phyloP scores from a whole-genome alignment of 2,888 invertebrate species.

The Cactoblastis cactorum region DNA sequence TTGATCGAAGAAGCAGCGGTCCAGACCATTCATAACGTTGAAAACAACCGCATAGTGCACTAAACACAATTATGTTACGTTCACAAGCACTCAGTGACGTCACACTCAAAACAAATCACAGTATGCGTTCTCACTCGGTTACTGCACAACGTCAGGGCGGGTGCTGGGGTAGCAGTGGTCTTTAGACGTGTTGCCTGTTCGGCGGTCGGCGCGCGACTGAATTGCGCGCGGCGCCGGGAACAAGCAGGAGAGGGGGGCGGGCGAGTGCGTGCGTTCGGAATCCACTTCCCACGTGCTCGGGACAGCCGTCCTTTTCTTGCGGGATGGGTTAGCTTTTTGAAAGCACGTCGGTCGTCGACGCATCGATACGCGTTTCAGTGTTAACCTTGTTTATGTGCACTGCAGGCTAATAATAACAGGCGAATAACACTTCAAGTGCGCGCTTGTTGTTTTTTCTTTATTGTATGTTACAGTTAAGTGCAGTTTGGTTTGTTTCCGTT shows the following conservation, averaged over 20 bases:
- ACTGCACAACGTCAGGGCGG: slow-evolving; percentile 68
- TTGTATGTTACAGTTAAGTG: slow-evolving; percentile 53
- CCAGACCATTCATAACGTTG: slow-evolving; percentile 78
- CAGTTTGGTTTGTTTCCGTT: slow-evolving; percentile 48
- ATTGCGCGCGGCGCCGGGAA: slow-evolving; percentile 60
- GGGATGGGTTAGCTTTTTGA: slow-evolving; percentile 77
- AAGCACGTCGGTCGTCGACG: slow-evolving; percentile 67
- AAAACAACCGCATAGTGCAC: slow-evolving; percentile 75
- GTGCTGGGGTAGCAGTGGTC: slow-evolving; percentile 31
- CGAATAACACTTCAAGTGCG: slow-evolving; percentile 60
- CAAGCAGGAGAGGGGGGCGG: slow-evolving; percentile 45
- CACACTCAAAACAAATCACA: slow-evolving; percentile 75
- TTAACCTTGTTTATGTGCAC: slow-evolving; percentile 74
- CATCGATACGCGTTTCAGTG: slow-evolving; percentile 70
- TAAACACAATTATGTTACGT: slow-evolving; percentile 63
- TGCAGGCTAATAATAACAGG: slow-evolving; percentile 73
- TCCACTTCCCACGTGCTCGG: slow-evolving; percentile 76
- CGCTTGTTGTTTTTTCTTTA: slow-evolving; percentile 58
- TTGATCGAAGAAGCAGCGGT: slow-evolving; percentile 79
- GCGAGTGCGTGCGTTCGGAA: slow-evolving; percentile 78
- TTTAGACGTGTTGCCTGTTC: slow-evolving; percentile 52
- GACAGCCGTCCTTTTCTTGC: slow-evolving; percentile 67
- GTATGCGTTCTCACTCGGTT: slow-evolving; percentile 66
- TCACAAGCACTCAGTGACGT: slow-evolving; percentile 62
- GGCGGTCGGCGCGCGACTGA: slow-evolving; percentile 77